These are phyloP conservation scores for Tylochromis polylepis DNA, from an alignment of 2,113 vertebrate genomes.

Conservation along the genomic window DNA sequence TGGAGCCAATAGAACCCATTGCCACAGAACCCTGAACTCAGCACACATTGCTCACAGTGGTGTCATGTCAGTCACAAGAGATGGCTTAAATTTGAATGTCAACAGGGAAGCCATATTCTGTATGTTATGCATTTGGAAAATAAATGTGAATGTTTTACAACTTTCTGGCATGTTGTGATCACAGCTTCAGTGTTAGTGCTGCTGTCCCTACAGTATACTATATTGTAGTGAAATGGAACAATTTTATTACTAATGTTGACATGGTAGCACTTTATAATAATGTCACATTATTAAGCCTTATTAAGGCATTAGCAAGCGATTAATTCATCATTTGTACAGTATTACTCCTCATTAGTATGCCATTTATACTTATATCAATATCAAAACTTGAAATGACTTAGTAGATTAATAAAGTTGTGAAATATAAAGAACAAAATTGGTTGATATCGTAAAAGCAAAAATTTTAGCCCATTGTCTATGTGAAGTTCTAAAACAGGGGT, in stretches of 20 bases:
- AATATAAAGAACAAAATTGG: fast-evolving
- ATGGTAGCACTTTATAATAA: neutral
- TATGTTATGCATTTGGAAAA: neutral
- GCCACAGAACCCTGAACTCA: neutral
- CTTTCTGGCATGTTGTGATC: conserved; percentile 15
- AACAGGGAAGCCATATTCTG: neutral
- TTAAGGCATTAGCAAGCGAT: fast-evolving
- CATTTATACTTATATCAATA: neutral
- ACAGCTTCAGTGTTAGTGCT: neutral
- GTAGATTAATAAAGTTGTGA: neutral
- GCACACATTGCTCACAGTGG: neutral
- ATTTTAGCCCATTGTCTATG: neutral
- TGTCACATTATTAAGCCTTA: neutral
- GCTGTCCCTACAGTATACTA: neutral
- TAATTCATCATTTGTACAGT: neutral
- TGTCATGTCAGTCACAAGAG: neutral
- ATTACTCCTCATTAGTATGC: neutral
- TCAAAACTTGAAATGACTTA: neutral
- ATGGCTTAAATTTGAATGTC: neutral
- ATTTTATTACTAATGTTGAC: neutral
- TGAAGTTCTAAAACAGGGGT: neutral
- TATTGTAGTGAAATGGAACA: neutral
- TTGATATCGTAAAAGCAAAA: neutral
- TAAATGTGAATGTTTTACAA: neutral
- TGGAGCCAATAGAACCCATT: conserved; percentile 62